Base-by-base conservation (phyloP, 1,140 invertebrate species). In the Sminthurinus signatus region DNA sequence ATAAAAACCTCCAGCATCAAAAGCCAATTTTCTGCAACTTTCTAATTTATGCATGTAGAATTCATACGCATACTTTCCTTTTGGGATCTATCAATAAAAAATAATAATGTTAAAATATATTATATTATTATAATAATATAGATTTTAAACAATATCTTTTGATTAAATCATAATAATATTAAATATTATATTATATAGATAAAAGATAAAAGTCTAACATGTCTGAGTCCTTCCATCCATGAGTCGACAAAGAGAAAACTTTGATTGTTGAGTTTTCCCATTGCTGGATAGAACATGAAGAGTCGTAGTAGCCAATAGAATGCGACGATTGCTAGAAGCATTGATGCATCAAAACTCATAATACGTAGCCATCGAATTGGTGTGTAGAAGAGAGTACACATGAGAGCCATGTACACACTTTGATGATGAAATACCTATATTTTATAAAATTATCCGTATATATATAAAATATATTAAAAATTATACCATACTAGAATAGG, bases 371-470 rank as follows among this genome's bases (percentile, higher is more conserved):
- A 61, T 17, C 70, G 59, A 52, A 69, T 72, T 27, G 66, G 66
- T 1, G 66, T 68, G 70, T 68, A 68, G 66, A 71, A 71, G 28
- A 71, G 48, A n/a, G 64, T 71, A 46, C 70, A 71, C 68, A 70
- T 70, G n/a, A 70, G 52, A 15, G 31, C 29, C 70, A 72, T 72
- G 65, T 69, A 69, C 17, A 67, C 48, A 10, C 36, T 36, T 61
- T 67, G 60, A 36, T 69, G 70, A 27, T 67, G 54, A 58, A 69
- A 69, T 1, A 72, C 23, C n/a, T n/a, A n/a, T n/a, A n/a, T n/a
- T n/a, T n/a, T n/a, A n/a, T n/a, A n/a, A n/a, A n/a, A n/a, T n/a
- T n/a, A n/a, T n/a, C n/a, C n/a, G n/a, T n/a, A n/a, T n/a, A n/a
- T n/a, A n/a, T n/a, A n/a, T n/a, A n/a, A n/a, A n/a, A n/a, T n/a